phyloP scores from a whole-genome alignment of 1,140 invertebrate species.

The Drosophila leontia region DNA sequence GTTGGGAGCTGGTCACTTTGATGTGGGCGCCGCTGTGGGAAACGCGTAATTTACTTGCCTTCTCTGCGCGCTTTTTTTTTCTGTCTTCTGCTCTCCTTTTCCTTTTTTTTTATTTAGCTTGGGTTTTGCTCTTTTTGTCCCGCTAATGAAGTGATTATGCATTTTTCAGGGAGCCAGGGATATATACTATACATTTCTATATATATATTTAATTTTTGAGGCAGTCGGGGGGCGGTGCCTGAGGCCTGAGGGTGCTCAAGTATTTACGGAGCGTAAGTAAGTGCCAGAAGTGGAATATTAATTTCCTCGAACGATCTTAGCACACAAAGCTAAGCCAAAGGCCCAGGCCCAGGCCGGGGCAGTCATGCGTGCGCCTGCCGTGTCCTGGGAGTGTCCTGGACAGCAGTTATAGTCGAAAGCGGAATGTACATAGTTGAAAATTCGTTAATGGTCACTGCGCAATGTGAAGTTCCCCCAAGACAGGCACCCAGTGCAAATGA shows the following conservation, averaged over 20 bases:
- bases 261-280: constrained; percentile 80
- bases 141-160: constrained; percentile 80
- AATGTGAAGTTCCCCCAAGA: constrained; percentile 55
- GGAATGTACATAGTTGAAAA: constrained; percentile 81
- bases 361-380: constrained; percentile 66
- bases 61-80: constrained; percentile 25
- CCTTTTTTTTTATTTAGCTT: constrained; percentile 9
- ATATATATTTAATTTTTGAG: neutral
- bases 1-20: constrained; percentile 68
- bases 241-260: constrained; percentile 54
- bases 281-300: constrained; percentile 83
- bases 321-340: constrained; percentile 42
- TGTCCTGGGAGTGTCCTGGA: constrained; percentile 55
- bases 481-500: constrained; percentile 52
- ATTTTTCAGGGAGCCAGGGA: constrained; percentile 27
- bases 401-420: constrained; percentile 25
- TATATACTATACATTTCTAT: constrained; percentile 15
- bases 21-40: constrained; percentile 74
- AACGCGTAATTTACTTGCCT: constrained; percentile 75
- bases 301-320: constrained; percentile 68
- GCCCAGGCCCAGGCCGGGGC: constrained; percentile 7
- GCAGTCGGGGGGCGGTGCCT: neutral
- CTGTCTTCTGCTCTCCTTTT: neutral
- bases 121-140: constrained; percentile 22
- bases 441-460: constrained; percentile 82